A percentile compares a stretch with the other conserved stretches of the same genome.
Conservation (phyloP, 2,888 invertebrate species). For the Rotaria socialis region DNA sequence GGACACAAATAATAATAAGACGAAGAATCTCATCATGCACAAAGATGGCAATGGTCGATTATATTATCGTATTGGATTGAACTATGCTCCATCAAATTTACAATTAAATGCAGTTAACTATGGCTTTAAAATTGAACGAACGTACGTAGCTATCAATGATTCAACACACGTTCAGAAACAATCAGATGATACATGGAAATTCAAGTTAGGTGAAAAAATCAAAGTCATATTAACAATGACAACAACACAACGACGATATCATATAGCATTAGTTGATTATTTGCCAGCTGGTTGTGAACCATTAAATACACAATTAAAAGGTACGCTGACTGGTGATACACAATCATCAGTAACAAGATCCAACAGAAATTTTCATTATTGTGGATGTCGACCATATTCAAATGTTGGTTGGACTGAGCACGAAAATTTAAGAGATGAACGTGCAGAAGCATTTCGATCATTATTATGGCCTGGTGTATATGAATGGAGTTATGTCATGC, state of each 20-base stretch:
- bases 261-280: conserved; percentile 30
- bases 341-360: conserved; percentile 16
- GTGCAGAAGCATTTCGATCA: conserved; percentile 11
- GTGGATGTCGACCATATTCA: neutral
- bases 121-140: conserved; percentile 29
- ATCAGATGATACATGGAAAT: conserved; percentile 33
- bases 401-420: conserved; percentile 1
- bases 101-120: conserved; percentile 33
- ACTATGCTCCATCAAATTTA: conserved; percentile 25
- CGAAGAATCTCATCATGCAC: neutral
- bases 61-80: conserved; percentile 35
- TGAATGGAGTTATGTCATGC: conserved; percentile 3
- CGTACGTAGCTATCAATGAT: neutral
- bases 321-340: neutral
- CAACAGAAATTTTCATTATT: neutral
- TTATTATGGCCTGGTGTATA: conserved; percentile 20
- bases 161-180: conserved; percentile 19
- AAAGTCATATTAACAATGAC: conserved; percentile 31
- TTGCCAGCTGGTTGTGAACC: conserved; percentile 28
- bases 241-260: conserved; percentile 30
- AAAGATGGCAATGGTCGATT: conserved; percentile 12
- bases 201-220: conserved; percentile 24
- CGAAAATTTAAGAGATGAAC: conserved; percentile 34
- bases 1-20: neutral
- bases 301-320: conserved; percentile 32